Conservation (phyloP, 2,888 invertebrate species). For the Gasteruption jaculator region DNA sequence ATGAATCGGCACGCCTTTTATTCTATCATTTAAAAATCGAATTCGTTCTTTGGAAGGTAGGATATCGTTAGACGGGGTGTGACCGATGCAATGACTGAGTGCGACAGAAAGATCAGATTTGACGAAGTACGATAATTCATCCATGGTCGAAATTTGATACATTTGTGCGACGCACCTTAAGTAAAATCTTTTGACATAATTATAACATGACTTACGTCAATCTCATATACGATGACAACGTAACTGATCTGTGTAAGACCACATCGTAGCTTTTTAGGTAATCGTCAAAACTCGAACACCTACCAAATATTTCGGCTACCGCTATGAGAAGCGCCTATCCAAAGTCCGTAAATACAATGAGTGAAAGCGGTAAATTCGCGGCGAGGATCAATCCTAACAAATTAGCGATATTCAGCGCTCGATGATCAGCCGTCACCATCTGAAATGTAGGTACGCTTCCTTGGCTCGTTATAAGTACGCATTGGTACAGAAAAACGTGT, state of each 20-base stretch:
- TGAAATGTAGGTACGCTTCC: conserved; percentile 9
- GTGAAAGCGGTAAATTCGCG: conserved; percentile 1
- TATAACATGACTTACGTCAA: conserved; percentile 6
- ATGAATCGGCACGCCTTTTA: background rate
- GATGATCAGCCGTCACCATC: conserved; percentile 9
- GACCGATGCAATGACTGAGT: background rate
- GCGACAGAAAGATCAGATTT: conserved; percentile 1
- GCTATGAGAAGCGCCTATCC: conserved; percentile 7
- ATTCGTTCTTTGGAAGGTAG: background rate
- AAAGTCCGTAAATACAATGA: conserved; percentile 5
- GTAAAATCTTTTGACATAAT: background rate
- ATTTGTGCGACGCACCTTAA: conserved; percentile 1
- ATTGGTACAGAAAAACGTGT: conserved; percentile 10
- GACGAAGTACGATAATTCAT: background rate
- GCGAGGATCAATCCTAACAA: background rate
- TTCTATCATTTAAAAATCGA: background rate
- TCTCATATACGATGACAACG: background rate
- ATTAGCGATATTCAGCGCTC: conserved; percentile 7
- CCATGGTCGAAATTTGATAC: background rate
- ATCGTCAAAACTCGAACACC: background rate
- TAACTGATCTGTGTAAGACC: background rate
- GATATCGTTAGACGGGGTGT: no score
- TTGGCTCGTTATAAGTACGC: conserved; percentile 4
- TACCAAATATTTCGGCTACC: background rate
- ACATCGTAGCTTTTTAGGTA: conserved; percentile 2